Percentiles rank a stretch among this genome's conserved stretches.
These are phyloP conservation scores for Hanleya hanleyi DNA, from an alignment of 2,888 invertebrate genomes.

Conservation along the genomic window DNA sequence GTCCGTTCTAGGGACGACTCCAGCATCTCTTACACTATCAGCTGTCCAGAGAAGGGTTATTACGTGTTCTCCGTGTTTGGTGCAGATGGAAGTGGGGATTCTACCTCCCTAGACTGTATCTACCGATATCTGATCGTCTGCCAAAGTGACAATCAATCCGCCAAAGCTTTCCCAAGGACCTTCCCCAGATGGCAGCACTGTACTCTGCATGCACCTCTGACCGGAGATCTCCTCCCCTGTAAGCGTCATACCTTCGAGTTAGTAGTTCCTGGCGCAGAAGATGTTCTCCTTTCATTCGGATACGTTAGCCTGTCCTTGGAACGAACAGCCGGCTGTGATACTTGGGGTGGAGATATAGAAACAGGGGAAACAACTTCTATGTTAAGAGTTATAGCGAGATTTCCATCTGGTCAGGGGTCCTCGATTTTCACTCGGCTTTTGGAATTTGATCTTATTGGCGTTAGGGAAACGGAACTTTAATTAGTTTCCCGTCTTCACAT, in stretches of 20 bases:
- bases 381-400: constrained; percentile 60
- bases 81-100: constrained; percentile 31
- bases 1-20: constrained; percentile 58
- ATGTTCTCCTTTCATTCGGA: constrained; percentile 64
- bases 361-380: constrained; percentile 51
- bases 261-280: constrained; percentile 62
- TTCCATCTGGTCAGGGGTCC: constrained; percentile 46
- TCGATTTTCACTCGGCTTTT: constrained; percentile 62
- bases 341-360: constrained; percentile 60
- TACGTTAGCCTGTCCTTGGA: constrained; percentile 66
- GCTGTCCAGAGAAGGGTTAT: constrained; percentile 66
- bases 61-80: constrained; percentile 69
- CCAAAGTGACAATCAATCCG: constrained; percentile 57
- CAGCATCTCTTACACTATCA: constrained; percentile 61
- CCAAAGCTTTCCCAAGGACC: constrained; percentile 60
- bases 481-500: too few species aligned
- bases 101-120: constrained; percentile 55
- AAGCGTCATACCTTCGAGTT: constrained; percentile 62
- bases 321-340: constrained; percentile 51
- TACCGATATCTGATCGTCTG: constrained; percentile 68
- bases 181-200: constrained; percentile 66
- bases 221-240: constrained; percentile 60
- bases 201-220: constrained; percentile 64
- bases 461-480: background rate
- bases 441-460: constrained; percentile 47